Conservation (phyloP, 2,888 invertebrate genomes). For the Clanis bilineata region DNA sequence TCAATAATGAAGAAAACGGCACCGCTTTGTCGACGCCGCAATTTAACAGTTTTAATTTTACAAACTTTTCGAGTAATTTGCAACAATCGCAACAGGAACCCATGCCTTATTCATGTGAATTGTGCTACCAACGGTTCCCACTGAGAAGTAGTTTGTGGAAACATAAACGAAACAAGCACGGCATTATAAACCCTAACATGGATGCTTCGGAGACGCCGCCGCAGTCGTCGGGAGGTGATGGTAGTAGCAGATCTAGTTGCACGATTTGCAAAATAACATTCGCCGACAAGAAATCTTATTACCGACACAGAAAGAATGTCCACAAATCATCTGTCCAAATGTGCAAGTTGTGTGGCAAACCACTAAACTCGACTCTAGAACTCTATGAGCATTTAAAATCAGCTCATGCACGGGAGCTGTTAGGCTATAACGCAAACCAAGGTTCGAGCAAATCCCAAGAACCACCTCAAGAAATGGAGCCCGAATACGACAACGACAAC, state of each 20-base stretch:
- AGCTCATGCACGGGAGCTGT: slow-evolving; percentile 79
- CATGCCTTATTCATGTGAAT: slow-evolving; percentile 67
- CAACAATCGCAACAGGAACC: slow-evolving; percentile 52
- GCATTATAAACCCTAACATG: slow-evolving; percentile 60
- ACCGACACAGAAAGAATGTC: slow-evolving; percentile 82
- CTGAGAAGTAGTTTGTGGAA: slow-evolving; percentile 74
- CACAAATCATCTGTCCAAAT: slow-evolving; percentile 79
- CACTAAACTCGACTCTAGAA: slow-evolving; percentile 83
- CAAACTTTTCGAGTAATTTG: slow-evolving; percentile 54
- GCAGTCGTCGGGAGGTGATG: slow-evolving; percentile 39
- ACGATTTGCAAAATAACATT: slow-evolving; percentile 84
- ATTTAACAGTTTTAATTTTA: slow-evolving; percentile 76
- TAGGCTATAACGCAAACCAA: slow-evolving; percentile 74
- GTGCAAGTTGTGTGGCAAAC: slow-evolving; percentile 85
- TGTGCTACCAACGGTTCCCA: slow-evolving; percentile 74
- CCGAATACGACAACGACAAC: slow-evolving; percentile 65
- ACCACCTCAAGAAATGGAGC: slow-evolving; percentile 52
- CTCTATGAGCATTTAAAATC: slow-evolving; percentile 84
- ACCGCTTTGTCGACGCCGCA: slow-evolving; percentile 71
- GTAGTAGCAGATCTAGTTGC: slow-evolving; percentile 77
- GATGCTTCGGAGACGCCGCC: slow-evolving; percentile 43
- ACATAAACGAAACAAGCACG: slow-evolving; percentile 78
- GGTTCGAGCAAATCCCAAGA: slow-evolving; percentile 64
- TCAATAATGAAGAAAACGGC: slow-evolving; percentile 71
- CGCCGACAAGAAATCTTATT: slow-evolving; percentile 82